These are phyloP conservation scores for Rousettus madagascariensis DNA, from an alignment of 2,797 vertebrate genomes.

Conservation along the genomic window DNA sequence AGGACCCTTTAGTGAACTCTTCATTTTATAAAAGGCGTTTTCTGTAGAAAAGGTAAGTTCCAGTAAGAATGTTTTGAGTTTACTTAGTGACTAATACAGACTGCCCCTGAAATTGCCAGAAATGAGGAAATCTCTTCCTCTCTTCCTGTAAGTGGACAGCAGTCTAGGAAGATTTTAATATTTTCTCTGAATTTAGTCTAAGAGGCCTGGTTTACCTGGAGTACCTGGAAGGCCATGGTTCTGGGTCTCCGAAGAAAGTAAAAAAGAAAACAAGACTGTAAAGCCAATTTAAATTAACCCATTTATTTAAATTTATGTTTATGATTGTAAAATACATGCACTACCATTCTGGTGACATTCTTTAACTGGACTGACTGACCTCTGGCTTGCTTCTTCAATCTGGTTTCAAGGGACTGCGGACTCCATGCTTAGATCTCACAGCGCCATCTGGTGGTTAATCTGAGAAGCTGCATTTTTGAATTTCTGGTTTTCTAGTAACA, in stretches of 20 bases:
- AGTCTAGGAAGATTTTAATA: not conserved
- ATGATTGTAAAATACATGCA: not conserved
- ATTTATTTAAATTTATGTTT: not conserved
- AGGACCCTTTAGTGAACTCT: not conserved
- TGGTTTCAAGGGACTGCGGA: fast-evolving
- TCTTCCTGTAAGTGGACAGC: not conserved
- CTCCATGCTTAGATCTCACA: not conserved
- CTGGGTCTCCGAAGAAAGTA: not conserved
- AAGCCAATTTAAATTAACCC: not conserved
- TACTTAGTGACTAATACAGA: not conserved
- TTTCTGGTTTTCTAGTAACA: not conserved
- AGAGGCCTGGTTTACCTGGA: not conserved
- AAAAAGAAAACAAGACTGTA: not conserved
- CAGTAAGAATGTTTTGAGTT: not conserved
- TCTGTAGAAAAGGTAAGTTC: not conserved
- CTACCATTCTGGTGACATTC: too few relatives aligned
- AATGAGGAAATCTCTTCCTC: not conserved
- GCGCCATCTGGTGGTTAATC: conserved; percentile 54
- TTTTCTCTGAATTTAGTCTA: not conserved
- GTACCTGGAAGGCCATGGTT: not conserved
- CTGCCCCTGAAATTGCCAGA: not conserved
- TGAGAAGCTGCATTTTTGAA: not conserved
- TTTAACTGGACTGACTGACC: not conserved
- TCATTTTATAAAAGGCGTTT: conserved; percentile 18
- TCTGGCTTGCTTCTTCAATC: not conserved